A percentile compares a stretch with the other conserved stretches of the same genome.
phyloP scores from a whole-genome alignment of 2,797 vertebrate species.

The Cyprinodon diabolis region DNA sequence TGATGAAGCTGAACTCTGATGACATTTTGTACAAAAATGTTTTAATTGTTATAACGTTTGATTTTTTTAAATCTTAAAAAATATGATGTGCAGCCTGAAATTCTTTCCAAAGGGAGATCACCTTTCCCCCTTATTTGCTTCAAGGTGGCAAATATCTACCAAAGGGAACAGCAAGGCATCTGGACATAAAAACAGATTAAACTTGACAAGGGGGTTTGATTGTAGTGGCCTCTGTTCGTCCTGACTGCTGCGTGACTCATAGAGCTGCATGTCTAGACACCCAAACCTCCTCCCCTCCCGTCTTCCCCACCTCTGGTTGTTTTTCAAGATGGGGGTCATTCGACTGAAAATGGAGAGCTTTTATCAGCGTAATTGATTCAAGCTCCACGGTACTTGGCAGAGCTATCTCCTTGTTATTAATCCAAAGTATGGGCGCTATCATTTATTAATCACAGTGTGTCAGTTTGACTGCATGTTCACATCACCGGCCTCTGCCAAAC shows the following conservation, averaged over 20 bases:
- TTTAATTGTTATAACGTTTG: not conserved
- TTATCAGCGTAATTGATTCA: conserved; percentile 63
- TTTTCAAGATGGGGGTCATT: conserved; percentile 56
- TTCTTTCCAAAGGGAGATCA: not conserved
- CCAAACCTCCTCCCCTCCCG: conserved; percentile 5
- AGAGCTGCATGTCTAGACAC: conserved; percentile 51
- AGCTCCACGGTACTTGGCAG: conserved; percentile 16
- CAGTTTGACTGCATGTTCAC: conserved; percentile 31
- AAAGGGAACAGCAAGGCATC: conserved; percentile 12
- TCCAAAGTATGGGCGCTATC: conserved; percentile 26
- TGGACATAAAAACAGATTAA: conserved; percentile 38
- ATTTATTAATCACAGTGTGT: conserved; percentile 54
- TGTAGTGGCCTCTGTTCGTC: conserved; percentile 36
- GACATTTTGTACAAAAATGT: not conserved
- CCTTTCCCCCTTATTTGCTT: too few species aligned
- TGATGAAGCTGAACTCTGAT: not conserved
- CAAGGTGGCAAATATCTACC: not conserved
- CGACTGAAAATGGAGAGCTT: conserved; percentile 47
- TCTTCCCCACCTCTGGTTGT: conserved; percentile 31
- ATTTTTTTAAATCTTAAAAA: too few species aligned
- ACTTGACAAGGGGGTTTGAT: conserved; percentile 49
- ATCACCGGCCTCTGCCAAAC: conserved; percentile 48
- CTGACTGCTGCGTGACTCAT: conserved; percentile 46
- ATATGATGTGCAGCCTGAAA: not conserved
- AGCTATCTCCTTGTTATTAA: conserved; percentile 46